These are phyloP conservation scores for Leucophenga montana DNA, from an alignment of 2,888 invertebrate genomes.

Conservation along the genomic window DNA sequence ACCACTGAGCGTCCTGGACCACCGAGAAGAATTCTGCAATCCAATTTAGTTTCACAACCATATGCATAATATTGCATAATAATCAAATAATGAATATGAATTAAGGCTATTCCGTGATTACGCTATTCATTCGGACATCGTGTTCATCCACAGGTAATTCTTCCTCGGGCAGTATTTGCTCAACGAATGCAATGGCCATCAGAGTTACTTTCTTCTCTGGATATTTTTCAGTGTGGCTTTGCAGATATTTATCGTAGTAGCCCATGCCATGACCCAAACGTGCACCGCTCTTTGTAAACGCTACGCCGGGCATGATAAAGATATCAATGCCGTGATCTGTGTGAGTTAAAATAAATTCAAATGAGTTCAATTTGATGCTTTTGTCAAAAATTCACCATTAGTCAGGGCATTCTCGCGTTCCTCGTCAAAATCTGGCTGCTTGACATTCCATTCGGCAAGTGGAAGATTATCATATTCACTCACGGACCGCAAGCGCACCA, in stretches of 20 bases:
- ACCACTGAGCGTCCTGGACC: too few relatives aligned
- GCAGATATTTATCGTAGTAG: slow-evolving; percentile 91
- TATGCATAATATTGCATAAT: too few relatives aligned
- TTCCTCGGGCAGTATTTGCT: slow-evolving; percentile 83
- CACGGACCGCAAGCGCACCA: slow-evolving; percentile 85
- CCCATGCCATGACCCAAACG: slow-evolving; percentile 93
- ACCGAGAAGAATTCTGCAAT: too few relatives aligned
- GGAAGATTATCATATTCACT: slow-evolving; percentile 83
- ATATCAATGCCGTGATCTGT: slow-evolving; percentile 83
- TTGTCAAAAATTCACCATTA: slow-evolving; percentile 76
- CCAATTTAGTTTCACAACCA: too few relatives aligned
- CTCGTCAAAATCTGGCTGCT: slow-evolving; percentile 84
- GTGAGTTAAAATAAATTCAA: neutral
- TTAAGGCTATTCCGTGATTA: slow-evolving; percentile 66
- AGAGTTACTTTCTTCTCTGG: slow-evolving; percentile 74
- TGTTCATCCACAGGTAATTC: slow-evolving; percentile 81
- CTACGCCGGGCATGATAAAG: slow-evolving; percentile 92
- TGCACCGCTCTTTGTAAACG: slow-evolving; percentile 83
- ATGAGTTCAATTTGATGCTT: neutral
- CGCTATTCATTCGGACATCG: slow-evolving; percentile 82
- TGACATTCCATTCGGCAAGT: slow-evolving; percentile 91
- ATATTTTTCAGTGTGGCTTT: slow-evolving; percentile 64
- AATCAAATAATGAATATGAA: slow-evolving; percentile 20
- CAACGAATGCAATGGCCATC: slow-evolving; percentile 85
- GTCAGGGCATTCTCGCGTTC: slow-evolving; percentile 83